Evolutionary conservation across 2,888 invertebrate species (phyloP).

Genomic region (Drosophila barbarae): DNA sequence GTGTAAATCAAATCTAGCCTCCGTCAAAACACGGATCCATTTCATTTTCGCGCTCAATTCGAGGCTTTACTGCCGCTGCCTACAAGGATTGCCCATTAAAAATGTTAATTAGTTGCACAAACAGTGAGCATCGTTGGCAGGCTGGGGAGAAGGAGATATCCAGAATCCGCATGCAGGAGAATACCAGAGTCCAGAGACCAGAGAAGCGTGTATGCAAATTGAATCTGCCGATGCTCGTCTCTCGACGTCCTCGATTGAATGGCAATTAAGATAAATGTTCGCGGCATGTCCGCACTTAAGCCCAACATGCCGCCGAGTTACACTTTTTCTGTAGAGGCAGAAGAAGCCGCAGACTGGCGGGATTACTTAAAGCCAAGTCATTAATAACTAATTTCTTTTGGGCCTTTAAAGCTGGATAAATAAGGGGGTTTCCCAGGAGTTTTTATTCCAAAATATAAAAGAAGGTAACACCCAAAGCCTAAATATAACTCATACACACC

Average conservation of each 20-base stretch:
- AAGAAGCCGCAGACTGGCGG: constrained; percentile 1
- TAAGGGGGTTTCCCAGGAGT: too few relatives aligned
- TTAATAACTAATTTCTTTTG: constrained; percentile 65
- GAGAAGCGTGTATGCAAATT: constrained; percentile 66
- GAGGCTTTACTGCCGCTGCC: constrained; percentile 30
- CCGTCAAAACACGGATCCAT: constrained; percentile 38
- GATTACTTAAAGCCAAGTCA: constrained; percentile 46
- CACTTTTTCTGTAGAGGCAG: background rate
- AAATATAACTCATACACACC: background rate
- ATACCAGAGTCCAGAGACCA: background rate
- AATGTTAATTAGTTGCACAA: constrained; percentile 73
- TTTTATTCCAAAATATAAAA: background rate
- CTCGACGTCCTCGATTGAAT: constrained; percentile 67
- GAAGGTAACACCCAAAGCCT: background rate
- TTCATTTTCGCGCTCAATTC: constrained; percentile 27
- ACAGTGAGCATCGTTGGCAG: constrained; percentile 62
- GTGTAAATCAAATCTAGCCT: constrained; percentile 62
- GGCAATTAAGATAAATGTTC: constrained; percentile 72
- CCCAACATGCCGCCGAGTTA: constrained; percentile 28
- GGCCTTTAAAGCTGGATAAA: constrained; percentile 51
- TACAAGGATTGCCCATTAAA: constrained; percentile 71
- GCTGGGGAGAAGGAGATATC: constrained; percentile 16
- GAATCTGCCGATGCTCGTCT: constrained; percentile 52
- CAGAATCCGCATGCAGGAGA: constrained; percentile 5
- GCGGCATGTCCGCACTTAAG: constrained; percentile 71